A percentile compares a stretch with the other conserved stretches of the same genome.
Conservation (phyloP, 2,888 invertebrate species). For the Amaurobius ferox region DNA sequence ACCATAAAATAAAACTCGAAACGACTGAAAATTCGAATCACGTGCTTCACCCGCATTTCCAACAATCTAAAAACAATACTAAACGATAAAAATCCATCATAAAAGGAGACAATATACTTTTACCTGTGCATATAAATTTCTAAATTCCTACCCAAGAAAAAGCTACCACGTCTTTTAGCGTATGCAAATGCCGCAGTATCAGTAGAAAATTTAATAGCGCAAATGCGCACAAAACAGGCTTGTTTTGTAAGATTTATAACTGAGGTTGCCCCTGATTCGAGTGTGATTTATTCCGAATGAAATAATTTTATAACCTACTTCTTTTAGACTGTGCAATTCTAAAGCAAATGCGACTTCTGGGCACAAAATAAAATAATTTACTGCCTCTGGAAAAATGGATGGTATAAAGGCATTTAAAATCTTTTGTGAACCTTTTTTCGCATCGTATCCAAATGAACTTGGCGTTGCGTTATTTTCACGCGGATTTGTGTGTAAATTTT, state of each 20-base stretch:
- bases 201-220: slow-evolving; percentile 45
- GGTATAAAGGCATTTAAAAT: slow-evolving; percentile 68
- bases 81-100: not conserved
- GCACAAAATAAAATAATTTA: slow-evolving; percentile 36
- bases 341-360: slow-evolving; percentile 58
- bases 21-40: not conserved
- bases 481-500: slow-evolving; percentile 23
- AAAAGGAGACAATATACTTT: not conserved
- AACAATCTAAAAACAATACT: not conserved
- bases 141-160: not conserved
- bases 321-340: slow-evolving; percentile 61
- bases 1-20: too few relatives aligned
- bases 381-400: slow-evolving; percentile 41
- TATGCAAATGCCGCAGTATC: slow-evolving; percentile 18
- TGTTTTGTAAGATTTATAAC: slow-evolving; percentile 45
- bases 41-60: not conserved
- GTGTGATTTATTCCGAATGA: slow-evolving; percentile 56
- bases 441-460: not conserved
- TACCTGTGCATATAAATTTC: slow-evolving; percentile 1
- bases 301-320: slow-evolving; percentile 67
- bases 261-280: slow-evolving; percentile 53
- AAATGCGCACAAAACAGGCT: slow-evolving; percentile 47
- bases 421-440: slow-evolving; percentile 1
- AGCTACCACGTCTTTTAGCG: not conserved
- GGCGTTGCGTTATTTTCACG: too few relatives aligned